Evolutionary conservation across 2,888 invertebrate genomes (phyloP).

Genomic region (Drosophila siamana): DNA sequence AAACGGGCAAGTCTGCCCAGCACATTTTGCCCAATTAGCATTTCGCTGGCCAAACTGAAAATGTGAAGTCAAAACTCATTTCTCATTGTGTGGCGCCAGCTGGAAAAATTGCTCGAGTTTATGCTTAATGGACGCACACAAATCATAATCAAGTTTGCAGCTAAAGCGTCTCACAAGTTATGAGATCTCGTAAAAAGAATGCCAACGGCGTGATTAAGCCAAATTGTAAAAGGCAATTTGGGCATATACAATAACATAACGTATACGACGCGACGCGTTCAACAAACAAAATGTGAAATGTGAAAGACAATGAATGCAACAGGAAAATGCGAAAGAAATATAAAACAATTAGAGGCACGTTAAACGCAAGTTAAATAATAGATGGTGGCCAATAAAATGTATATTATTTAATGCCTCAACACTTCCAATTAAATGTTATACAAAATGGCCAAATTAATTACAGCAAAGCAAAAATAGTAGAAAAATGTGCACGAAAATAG

Average conservation of each 20-base stretch:
- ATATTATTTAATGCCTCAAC: background rate
- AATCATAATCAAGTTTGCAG: constrained; percentile 42
- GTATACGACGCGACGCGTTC: constrained; percentile 25
- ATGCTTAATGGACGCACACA: constrained; percentile 40
- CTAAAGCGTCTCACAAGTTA: constrained; percentile 8
- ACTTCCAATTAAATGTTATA: background rate
- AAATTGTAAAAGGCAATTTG: constrained; percentile 6
- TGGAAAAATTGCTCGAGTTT: constrained; percentile 51
- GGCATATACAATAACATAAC: constrained; percentile 17
- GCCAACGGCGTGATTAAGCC: constrained; percentile 17
- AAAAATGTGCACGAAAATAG: background rate
- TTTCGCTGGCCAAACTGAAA: constrained; percentile 32
- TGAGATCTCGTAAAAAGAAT: constrained; percentile 29
- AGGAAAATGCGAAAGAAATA: background rate
- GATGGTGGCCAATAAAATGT: background rate
- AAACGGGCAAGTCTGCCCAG: constrained; percentile 34
- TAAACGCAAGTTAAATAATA: background rate
- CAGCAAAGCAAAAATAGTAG: background rate
- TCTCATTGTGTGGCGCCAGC: constrained; percentile 52
- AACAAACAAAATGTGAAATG: constrained; percentile 2
- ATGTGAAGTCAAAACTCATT: constrained; percentile 40
- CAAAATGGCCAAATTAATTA: background rate
- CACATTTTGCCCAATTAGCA: constrained; percentile 53
- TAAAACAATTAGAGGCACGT: background rate
- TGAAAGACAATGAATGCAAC: constrained; percentile 4